Evolutionary conservation across 2,888 invertebrate genomes (phyloP).

Genomic region (Sarcophaga caerulescens): DNA sequence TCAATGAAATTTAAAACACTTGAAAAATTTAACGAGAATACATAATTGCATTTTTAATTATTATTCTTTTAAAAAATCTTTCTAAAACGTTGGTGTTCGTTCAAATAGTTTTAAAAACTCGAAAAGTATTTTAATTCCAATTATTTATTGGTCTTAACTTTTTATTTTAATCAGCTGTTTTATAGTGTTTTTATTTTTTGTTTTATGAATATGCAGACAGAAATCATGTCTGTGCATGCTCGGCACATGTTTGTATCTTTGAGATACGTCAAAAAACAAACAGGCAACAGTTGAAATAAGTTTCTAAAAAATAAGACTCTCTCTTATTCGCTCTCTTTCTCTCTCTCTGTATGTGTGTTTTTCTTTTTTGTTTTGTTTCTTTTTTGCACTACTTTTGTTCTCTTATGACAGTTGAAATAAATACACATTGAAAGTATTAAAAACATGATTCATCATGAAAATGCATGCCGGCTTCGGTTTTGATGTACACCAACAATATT

Average conservation of each 20-base stretch:
- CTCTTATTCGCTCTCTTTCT: conserved; percentile 3
- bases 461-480: conserved; percentile 19
- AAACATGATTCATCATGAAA: conserved; percentile 56
- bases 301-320: conserved; percentile 12
- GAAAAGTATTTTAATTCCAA: not conserved
- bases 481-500: conserved; percentile 18
- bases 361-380: conserved; percentile 13
- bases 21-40: not conserved
- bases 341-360: not conserved
- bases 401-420: not conserved
- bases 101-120: not conserved
- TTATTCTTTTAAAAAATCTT: not conserved
- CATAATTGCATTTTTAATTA: not conserved
- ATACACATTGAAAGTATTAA: not conserved
- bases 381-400: not conserved
- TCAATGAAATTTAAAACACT: not conserved
- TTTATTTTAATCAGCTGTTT: conserved; percentile 50
- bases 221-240: conserved; percentile 60
- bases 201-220: not conserved
- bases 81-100: no score
- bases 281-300: conserved; percentile 13
- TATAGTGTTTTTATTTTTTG: not conserved
- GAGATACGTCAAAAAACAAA: conserved; percentile 27
- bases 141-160: not conserved
- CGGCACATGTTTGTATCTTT: conserved; percentile 31